Conservation (phyloP, 2,888 invertebrate genomes). For the Hirtodrosophila confusa region DNA sequence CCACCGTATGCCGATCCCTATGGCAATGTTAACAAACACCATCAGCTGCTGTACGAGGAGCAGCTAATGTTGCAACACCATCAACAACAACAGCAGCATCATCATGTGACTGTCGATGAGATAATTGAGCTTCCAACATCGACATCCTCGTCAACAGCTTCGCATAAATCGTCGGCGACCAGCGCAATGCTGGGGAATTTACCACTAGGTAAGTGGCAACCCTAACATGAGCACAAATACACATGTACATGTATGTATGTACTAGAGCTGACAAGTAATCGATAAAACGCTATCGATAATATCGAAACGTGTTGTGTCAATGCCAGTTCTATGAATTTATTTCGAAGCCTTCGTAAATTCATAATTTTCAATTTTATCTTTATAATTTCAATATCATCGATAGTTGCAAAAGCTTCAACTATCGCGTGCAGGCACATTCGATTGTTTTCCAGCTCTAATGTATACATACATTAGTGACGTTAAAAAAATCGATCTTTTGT, state of each 20-base stretch:
- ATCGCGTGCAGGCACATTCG: too few relatives aligned
- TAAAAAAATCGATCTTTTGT: too few relatives aligned
- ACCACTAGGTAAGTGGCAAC: conserved; percentile 82
- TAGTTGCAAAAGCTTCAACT: too few relatives aligned
- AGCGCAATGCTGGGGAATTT: conserved; percentile 83
- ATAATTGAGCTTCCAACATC: conserved; percentile 83
- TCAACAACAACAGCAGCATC: conserved; percentile 64
- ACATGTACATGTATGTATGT: conserved; percentile 8
- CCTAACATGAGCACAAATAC: background rate
- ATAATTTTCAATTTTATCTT: too few relatives aligned
- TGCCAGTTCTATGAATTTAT: too few relatives aligned
- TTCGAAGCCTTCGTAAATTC: too few relatives aligned
- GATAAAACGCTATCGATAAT: too few relatives aligned
- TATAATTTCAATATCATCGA: too few relatives aligned
- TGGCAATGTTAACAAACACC: conserved; percentile 68
- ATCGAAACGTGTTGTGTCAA: too few relatives aligned
- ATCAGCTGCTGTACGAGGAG: conserved; percentile 69
- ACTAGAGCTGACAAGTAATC: too few relatives aligned
- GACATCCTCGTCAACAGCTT: conserved; percentile 40
- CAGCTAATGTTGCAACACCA: conserved; percentile 63
- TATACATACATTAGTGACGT: too few relatives aligned
- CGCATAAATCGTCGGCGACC: conserved; percentile 62
- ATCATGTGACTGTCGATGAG: conserved; percentile 83
- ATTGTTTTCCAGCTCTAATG: too few relatives aligned
- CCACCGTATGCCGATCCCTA: conserved; percentile 81